A percentile compares a stretch with the other conserved stretches of the same genome.
phyloP scores from a whole-genome alignment of 2,797 vertebrate species.

The Gymnoscopelus braueri region DNA sequence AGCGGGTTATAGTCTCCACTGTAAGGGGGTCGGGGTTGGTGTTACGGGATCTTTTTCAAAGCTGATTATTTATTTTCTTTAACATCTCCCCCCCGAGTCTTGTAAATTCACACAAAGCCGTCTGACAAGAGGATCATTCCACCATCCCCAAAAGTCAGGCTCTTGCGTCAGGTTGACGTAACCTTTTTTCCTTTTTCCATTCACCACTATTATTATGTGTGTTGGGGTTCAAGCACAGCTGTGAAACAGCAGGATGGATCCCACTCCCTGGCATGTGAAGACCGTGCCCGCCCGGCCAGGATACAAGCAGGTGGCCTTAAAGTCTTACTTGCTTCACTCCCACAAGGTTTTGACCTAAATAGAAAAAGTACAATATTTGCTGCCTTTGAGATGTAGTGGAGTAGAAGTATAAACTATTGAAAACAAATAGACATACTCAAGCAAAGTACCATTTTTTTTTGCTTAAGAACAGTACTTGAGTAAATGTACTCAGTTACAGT shows the following conservation, averaged over 20 bases:
- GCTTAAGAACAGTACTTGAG: too few species aligned
- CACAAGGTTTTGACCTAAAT: slow-evolving; percentile 56
- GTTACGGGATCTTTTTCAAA: slow-evolving; percentile 63
- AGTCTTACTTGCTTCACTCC: slow-evolving; percentile 45
- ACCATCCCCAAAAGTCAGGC: slow-evolving; percentile 30
- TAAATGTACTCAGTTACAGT: too few species aligned
- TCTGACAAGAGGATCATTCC: slow-evolving; percentile 43
- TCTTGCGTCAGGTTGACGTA: slow-evolving; percentile 34
- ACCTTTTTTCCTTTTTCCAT: slow-evolving; percentile 38
- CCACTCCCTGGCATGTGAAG: slow-evolving; percentile 56
- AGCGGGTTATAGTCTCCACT: slow-evolving; percentile 54
- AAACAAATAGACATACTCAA: too few species aligned
- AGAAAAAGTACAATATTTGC: too few species aligned
- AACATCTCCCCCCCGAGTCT: slow-evolving; percentile 28
- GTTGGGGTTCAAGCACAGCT: slow-evolving; percentile 28
- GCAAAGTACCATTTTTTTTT: too few species aligned
- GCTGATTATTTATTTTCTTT: slow-evolving; percentile 52
- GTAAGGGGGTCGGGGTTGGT: slow-evolving; percentile 17
- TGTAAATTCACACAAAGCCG: slow-evolving; percentile 72
- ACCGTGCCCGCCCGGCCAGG: slow-evolving; percentile 51
- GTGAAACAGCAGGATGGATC: slow-evolving; percentile 52
- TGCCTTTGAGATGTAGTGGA: too few species aligned
- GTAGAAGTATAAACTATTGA: too few species aligned
- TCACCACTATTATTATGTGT: slow-evolving; percentile 7
- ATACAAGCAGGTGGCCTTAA: slow-evolving; percentile 48